Percentiles rank a stretch among this genome's conserved stretches.
phyloP scores from a whole-genome alignment of 2,113 vertebrate species.

The Thomomys bottae region DNA sequence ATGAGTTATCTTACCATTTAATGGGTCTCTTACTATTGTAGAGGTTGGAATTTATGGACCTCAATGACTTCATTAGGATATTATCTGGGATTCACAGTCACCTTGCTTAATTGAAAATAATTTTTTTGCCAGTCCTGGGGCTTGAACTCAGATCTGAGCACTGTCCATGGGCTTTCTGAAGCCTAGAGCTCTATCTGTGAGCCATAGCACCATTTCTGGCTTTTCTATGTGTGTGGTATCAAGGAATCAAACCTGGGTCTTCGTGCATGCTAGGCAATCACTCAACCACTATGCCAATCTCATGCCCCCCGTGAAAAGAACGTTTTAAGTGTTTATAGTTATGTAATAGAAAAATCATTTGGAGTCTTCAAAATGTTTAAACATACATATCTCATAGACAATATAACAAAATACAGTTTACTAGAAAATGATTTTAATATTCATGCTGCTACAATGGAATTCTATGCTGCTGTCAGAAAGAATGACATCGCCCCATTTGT shows the following conservation, averaged over 20 bases:
- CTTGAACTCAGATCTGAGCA: too few species aligned
- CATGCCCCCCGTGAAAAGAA: too few species aligned
- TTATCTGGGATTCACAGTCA: not conserved
- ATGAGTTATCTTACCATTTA: not conserved
- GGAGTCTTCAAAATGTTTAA: slow-evolving; percentile 12
- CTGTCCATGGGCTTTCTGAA: too few species aligned
- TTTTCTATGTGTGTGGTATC: too few species aligned
- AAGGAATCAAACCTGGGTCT: too few species aligned
- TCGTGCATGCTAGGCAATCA: too few species aligned
- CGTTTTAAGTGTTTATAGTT: not conserved
- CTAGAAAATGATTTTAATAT: not conserved
- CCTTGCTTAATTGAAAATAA: not conserved
- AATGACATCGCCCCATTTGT: too few species aligned
- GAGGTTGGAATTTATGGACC: not conserved
- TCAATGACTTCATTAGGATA: not conserved
- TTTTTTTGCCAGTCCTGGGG: too few species aligned
- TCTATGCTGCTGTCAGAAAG: too few species aligned
- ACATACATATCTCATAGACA: not conserved
- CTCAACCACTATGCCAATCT: too few species aligned
- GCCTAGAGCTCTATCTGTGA: too few species aligned
- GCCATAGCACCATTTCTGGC: too few species aligned
- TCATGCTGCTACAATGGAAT: not conserved
- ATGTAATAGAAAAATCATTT: not conserved
- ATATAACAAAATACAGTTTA: slow-evolving; percentile 10
- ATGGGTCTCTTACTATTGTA: not conserved